phyloP scores from a whole-genome alignment of 2,797 vertebrate species.

The Tarsius wallacei region DNA sequence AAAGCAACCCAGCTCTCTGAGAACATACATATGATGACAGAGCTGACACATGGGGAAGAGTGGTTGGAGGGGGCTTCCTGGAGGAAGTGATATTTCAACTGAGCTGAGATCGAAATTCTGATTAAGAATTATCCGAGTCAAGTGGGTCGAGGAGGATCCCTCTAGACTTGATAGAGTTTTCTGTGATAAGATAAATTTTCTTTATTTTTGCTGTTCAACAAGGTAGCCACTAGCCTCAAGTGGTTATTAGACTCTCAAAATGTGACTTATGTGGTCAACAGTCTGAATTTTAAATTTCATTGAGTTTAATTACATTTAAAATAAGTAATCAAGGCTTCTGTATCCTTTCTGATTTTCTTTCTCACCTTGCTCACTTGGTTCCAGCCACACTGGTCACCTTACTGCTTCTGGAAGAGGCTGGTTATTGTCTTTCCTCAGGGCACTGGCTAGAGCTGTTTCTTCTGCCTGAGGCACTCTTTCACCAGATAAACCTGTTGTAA shows the following conservation, averaged over 20 bases:
- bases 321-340: neutral
- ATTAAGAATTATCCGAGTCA: neutral
- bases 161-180: neutral
- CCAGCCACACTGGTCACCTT: neutral
- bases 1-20: neutral
- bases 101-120: neutral
- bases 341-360: neutral
- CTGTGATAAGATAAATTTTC: neutral
- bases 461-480: neutral
- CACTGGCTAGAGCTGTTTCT: neutral
- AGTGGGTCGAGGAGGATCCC: neutral
- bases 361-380: neutral
- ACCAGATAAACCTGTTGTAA: neutral
- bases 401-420: neutral
- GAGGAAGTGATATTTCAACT: slow-evolving; percentile 2
- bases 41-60: neutral
- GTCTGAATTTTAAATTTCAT: neutral
- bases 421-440: too few relatives aligned
- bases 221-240: neutral
- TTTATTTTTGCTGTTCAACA: neutral
- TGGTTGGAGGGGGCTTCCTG: slow-evolving; percentile 60
- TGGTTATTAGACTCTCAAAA: neutral
- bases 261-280: neutral
- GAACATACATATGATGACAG: neutral
- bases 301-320: slow-evolving; percentile 29